phyloP scores from a whole-genome alignment of 2,113 vertebrate genomes.

The Salminus brasiliensis region DNA sequence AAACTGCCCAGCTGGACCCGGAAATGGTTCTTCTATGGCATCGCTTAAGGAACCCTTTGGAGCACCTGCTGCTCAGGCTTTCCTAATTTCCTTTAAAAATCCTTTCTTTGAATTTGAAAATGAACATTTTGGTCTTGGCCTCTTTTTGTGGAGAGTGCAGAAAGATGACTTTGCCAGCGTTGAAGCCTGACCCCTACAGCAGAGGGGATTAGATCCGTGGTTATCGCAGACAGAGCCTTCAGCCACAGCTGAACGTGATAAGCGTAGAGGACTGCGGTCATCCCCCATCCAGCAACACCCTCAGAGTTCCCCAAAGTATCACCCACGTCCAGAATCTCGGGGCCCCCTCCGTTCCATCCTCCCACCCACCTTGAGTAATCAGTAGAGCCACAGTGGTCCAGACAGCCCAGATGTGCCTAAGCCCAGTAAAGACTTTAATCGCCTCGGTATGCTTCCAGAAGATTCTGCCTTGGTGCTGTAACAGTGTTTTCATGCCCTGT shows the following conservation, averaged over 20 bases:
- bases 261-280: neutral
- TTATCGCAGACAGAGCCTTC: neutral
- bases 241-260: neutral
- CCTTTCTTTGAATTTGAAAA: too few species aligned
- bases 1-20: too few species aligned
- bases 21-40: too few species aligned
- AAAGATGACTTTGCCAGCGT: neutral
- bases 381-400: neutral
- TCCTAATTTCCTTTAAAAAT: too few species aligned
- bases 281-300: neutral
- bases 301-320: neutral
- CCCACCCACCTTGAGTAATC: neutral
- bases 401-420: slow-evolving; percentile 34
- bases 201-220: neutral
- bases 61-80: too few species aligned
- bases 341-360: neutral
- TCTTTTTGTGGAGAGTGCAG: neutral
- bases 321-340: neutral
- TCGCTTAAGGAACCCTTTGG: too few species aligned
- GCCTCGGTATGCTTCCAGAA: slow-evolving; percentile 16
- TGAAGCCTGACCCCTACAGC: neutral
- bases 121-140: too few species aligned
- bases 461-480: neutral
- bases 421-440: slow-evolving; percentile 25
- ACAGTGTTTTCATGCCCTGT: neutral